Conservation (phyloP, 2,797 vertebrate species). For the Malacoctenus gilli region DNA sequence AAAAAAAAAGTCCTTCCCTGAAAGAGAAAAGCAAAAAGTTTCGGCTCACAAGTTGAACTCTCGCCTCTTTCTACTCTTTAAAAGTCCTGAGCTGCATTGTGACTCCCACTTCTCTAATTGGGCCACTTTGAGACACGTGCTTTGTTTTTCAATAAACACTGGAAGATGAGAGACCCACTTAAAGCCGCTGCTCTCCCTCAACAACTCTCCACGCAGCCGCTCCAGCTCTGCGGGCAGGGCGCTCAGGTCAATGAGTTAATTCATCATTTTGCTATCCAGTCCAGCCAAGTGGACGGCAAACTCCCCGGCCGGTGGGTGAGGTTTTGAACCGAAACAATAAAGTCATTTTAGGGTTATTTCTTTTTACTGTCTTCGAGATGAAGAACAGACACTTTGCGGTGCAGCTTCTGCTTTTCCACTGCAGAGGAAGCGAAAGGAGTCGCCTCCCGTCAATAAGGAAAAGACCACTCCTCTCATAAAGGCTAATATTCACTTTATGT, state of each 20-base stretch:
- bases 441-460: constrained; percentile 29
- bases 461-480: constrained; percentile 39
- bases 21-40: constrained; percentile 3
- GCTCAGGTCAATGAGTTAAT: constrained; percentile 26
- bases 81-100: constrained; percentile 8
- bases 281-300: neutral
- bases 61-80: neutral
- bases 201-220: constrained; percentile 30
- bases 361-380: too few relatives aligned
- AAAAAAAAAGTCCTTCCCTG: too few relatives aligned
- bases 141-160: constrained; percentile 72
- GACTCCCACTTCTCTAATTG: constrained; percentile 50
- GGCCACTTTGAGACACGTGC: constrained; percentile 63
- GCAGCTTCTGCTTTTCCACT: constrained; percentile 7
- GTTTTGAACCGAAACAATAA: neutral
- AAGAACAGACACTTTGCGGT: too few relatives aligned
- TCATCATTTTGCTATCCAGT: constrained; percentile 3
- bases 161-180: constrained; percentile 55
- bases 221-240: constrained; percentile 6
- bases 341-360: neutral
- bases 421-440: constrained; percentile 16
- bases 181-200: constrained; percentile 43
- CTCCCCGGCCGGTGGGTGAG: too few relatives aligned
- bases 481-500: constrained; percentile 49
- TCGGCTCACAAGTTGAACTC: too few relatives aligned